Conservation (phyloP, 2,888 invertebrate species). For the Sinhomidia bicolor region DNA sequence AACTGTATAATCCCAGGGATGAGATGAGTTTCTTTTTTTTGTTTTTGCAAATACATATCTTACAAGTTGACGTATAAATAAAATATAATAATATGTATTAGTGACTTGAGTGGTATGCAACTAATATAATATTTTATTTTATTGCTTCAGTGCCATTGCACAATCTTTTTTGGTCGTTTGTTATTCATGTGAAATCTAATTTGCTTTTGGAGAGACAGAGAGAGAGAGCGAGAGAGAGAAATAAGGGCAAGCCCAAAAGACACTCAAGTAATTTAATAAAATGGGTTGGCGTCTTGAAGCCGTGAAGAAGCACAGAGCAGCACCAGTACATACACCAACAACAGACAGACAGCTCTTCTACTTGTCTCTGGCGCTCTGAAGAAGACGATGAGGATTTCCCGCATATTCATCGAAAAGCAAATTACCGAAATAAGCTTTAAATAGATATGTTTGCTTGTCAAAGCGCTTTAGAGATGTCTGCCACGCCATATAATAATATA, state of each 20-base stretch:
- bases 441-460: not conserved
- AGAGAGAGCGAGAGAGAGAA: too few species aligned
- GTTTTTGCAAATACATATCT: not conserved
- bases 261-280: slow-evolving; percentile 43
- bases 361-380: not conserved
- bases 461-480: too few species aligned
- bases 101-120: not conserved
- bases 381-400: not conserved
- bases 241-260: slow-evolving; percentile 45
- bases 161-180: slow-evolving; percentile 40
- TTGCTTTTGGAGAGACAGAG: slow-evolving; percentile 25
- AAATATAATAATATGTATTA: not conserved
- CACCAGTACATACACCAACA: not conserved
- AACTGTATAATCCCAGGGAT: not conserved
- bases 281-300: slow-evolving; percentile 4
- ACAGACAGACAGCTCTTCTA: not conserved
- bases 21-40: slow-evolving; percentile 17
- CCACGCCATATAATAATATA: not conserved
- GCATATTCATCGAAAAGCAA: not conserved
- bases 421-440: not conserved
- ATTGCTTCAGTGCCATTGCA: slow-evolving; percentile 23
- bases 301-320: slow-evolving; percentile 3
- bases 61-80: not conserved
- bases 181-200: slow-evolving; percentile 60
- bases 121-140: slow-evolving; percentile 8